These are phyloP conservation scores for Masnerella sp. DNA, from an alignment of 2,888 invertebrate species.

Conservation along the genomic window DNA sequence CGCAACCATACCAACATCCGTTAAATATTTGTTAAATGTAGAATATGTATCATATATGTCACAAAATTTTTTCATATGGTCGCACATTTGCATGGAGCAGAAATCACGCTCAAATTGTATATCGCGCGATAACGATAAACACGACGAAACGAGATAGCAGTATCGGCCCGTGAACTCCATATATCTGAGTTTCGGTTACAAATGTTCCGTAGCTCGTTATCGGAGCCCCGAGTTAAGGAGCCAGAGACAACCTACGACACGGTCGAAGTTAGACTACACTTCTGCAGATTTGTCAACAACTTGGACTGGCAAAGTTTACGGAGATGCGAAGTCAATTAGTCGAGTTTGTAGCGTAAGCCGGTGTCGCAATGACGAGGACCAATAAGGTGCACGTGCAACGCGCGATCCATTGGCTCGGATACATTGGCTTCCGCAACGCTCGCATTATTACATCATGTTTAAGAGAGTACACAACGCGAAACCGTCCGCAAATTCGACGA, in stretches of 20 bases:
- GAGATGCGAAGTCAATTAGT: constrained; percentile 56
- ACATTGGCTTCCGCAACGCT: constrained; percentile 14
- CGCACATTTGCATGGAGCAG: constrained; percentile 12
- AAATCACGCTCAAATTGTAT: constrained; percentile 30
- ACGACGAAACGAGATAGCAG: constrained; percentile 35
- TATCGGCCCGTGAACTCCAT: constrained; percentile 25
- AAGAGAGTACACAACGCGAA: constrained; percentile 15
- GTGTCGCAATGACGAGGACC: constrained; percentile 11
- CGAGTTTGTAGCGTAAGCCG: constrained; percentile 41
- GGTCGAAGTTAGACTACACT: constrained; percentile 44
- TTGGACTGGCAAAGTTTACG: constrained; percentile 52
- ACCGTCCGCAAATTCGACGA: constrained; percentile 19
- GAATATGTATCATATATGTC: too few relatives aligned
- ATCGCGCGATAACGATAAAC: constrained; percentile 30
- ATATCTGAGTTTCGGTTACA: constrained; percentile 44
- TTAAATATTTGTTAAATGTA: too few relatives aligned
- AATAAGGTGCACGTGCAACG: constrained; percentile 26
- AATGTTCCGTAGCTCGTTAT: constrained; percentile 50
- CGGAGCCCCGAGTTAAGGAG: constrained; percentile 43
- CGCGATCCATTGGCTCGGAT: constrained; percentile 18
- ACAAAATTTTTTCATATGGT: too few relatives aligned
- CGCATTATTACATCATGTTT: constrained; percentile 22
- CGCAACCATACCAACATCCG: too few relatives aligned
- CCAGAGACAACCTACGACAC: constrained; percentile 46
- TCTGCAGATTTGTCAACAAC: constrained; percentile 58